phyloP scores from a whole-genome alignment of 2,113 vertebrate genomes.

The Cyprinodon brontotheroides region DNA sequence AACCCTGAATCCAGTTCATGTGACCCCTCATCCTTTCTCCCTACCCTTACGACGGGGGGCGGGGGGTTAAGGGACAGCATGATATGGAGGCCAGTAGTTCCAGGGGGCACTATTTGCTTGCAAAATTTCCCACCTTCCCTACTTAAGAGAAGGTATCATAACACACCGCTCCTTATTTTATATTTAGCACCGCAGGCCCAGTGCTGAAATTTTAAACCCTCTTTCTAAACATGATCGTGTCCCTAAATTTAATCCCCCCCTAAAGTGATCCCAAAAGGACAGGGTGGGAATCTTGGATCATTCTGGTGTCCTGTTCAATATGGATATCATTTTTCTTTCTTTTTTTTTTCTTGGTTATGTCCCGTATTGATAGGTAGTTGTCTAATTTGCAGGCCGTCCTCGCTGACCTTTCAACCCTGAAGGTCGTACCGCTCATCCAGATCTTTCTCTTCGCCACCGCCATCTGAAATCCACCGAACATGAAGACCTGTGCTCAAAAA shows the following conservation, averaged over 20 bases:
- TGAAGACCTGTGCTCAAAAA: neutral
- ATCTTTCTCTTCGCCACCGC: conserved; percentile 94
- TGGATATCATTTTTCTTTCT: conserved; percentile 26
- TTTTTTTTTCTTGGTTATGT: neutral
- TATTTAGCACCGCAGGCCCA: conserved; percentile 87
- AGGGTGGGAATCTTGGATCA: conserved; percentile 45
- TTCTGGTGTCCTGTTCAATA: neutral
- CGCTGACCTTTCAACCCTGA: conserved; percentile 96
- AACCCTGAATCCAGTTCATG: conserved; percentile 20
- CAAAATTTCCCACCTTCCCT: conserved; percentile 82
- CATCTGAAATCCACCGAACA: conserved; percentile 77
- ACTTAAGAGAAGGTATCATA: conserved; percentile 86
- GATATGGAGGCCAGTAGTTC: conserved; percentile 65
- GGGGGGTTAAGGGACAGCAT: conserved; percentile 62
- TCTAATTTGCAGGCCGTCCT: conserved; percentile 88
- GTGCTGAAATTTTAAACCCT: conserved; percentile 89
- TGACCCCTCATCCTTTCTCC: conserved; percentile 21
- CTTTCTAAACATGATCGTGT: conserved; percentile 83
- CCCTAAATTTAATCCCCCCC: conserved; percentile 84
- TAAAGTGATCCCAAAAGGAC: conserved; percentile 73
- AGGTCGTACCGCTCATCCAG: conserved; percentile 98
- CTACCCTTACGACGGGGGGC: neutral
- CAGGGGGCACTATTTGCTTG: conserved; percentile 74
- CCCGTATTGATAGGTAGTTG: neutral
- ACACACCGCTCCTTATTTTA: conserved; percentile 82